Evolutionary conservation across 2,113 vertebrate species (phyloP).

Genomic region (Colistium nudipinnis): DNA sequence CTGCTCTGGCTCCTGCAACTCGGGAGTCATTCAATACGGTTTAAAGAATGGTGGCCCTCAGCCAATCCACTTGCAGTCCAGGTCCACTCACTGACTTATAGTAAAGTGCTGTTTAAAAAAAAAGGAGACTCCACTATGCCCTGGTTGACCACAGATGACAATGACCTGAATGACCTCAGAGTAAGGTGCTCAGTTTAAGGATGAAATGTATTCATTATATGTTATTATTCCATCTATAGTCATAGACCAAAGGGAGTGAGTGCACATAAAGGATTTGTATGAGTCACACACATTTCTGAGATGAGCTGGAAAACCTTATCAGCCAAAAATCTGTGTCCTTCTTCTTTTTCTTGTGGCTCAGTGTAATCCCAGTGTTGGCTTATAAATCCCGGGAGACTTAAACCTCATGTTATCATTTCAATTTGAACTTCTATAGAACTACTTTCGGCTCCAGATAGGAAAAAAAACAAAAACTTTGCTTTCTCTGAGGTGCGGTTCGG

Average conservation of each 20-base stretch:
- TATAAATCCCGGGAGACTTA: slow-evolving; percentile 2
- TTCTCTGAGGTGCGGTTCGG: not conserved
- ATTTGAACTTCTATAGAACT: too few species aligned
- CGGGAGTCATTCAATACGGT: slow-evolving; percentile 18
- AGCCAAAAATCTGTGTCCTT: not conserved
- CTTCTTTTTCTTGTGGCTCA: not conserved
- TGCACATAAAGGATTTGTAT: not conserved
- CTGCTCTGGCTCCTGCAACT: slow-evolving; percentile 63
- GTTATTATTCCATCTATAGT: not conserved
- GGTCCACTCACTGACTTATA: slow-evolving; percentile 19
- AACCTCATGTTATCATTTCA: not conserved
- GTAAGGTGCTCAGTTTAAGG: not conserved
- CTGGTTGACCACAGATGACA: slow-evolving; percentile 17
- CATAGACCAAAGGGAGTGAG: not conserved
- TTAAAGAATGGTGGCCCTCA: not conserved
- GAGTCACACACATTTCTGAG: too few species aligned
- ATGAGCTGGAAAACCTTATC: not conserved
- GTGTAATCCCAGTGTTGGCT: not conserved
- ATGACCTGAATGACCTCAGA: slow-evolving; percentile 10
- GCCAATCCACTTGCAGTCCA: slow-evolving; percentile 36
- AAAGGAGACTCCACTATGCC: slow-evolving; percentile 14
- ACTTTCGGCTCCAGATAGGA: too few species aligned
- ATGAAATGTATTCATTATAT: not conserved
- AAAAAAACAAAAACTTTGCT: too few species aligned
- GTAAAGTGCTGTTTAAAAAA: slow-evolving; percentile 16